Evolutionary conservation across 2,113 vertebrate species (phyloP).

Genomic region (Microcebus jonahi): DNA sequence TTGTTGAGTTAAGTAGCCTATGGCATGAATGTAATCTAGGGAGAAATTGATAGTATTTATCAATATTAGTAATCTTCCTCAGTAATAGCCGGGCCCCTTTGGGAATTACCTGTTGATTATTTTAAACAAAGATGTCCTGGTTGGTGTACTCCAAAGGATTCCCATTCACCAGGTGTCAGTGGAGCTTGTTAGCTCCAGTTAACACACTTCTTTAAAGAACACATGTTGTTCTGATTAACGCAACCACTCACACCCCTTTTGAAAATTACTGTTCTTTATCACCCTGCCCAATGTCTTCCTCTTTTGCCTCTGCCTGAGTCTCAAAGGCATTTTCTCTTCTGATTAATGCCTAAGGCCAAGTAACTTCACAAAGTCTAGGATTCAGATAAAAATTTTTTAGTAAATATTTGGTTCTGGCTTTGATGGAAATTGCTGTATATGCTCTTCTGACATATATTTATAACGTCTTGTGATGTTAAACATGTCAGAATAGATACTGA

Average conservation of each 20-base stretch:
- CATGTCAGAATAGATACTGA: not conserved
- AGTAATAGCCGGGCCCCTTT: not conserved
- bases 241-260: not conserved
- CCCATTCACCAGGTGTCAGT: not conserved
- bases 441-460: not conserved
- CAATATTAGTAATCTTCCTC: not conserved
- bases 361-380: conserved; percentile 9
- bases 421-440: not conserved
- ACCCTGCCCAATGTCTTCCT: not conserved
- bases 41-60: not conserved
- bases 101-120: conserved; percentile 24
- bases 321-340: conserved; percentile 31
- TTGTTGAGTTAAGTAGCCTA: conserved; percentile 34
- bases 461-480: not conserved
- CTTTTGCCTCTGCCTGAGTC: not conserved
- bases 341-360: not conserved
- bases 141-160: not conserved
- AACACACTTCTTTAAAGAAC: not conserved
- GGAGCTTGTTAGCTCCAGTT: not conserved
- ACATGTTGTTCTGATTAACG: not conserved
- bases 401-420: not conserved
- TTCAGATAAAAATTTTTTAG: not conserved
- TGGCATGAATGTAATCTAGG: not conserved
- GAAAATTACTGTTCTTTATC: not conserved
- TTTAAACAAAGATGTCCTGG: not conserved